Evolutionary conservation across 2,113 vertebrate species (phyloP).

Genomic region (Charadrius vociferus): DNA sequence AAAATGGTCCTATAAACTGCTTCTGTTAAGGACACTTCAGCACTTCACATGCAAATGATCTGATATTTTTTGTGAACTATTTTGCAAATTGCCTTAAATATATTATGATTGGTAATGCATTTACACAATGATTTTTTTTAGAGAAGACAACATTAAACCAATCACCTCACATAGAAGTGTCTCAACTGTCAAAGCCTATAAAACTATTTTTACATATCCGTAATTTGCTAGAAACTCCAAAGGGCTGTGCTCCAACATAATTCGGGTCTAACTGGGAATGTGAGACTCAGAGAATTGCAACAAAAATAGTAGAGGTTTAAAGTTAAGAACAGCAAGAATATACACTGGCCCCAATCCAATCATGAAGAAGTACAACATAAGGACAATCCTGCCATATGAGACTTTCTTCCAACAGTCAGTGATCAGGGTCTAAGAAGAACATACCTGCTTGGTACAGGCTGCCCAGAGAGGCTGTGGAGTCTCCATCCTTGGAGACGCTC

Average conservation of each 20-base stretch:
- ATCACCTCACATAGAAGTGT: not conserved
- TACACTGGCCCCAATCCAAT: not conserved
- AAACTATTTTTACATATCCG: rapidly evolving
- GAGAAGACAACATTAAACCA: not conserved
- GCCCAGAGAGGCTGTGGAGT: not conserved
- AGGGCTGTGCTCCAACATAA: not conserved
- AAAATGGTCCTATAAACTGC: not conserved
- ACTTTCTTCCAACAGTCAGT: not conserved
- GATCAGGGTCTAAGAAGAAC: not conserved
- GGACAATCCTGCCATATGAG: not conserved
- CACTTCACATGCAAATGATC: not conserved
- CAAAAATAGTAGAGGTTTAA: not conserved
- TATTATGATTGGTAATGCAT: not conserved
- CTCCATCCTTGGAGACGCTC: not conserved
- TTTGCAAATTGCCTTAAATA: not conserved
- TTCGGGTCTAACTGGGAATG: not conserved
- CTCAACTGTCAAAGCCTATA: not conserved
- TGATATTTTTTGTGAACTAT: not conserved
- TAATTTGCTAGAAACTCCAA: not conserved
- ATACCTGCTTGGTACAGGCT: not conserved
- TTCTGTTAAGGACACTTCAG: not conserved
- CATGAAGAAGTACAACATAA: not conserved
- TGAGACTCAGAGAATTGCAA: not conserved
- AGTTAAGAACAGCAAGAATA: not conserved
- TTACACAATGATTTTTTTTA: not conserved